Evolutionary conservation across 2,797 vertebrate genomes (phyloP).

Genomic region (Orientallactaga sibirica): DNA sequence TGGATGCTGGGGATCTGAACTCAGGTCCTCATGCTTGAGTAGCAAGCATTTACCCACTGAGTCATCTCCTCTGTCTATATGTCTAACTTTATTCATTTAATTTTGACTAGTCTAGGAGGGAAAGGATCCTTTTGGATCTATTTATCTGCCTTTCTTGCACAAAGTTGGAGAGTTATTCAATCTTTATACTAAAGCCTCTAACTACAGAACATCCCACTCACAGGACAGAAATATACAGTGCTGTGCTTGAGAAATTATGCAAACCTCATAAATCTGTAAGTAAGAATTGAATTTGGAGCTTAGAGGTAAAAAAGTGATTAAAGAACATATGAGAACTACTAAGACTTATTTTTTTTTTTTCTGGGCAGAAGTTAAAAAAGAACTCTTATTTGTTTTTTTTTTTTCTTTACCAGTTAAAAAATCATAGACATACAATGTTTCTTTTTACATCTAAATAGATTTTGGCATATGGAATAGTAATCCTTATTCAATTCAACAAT

Average conservation of each 20-base stretch:
- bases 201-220: conserved; percentile 33
- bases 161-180: conserved; percentile 34
- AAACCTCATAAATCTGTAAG: conserved; percentile 64
- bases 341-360: not conserved
- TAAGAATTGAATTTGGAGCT: conserved; percentile 54
- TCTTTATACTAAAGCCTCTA: conserved; percentile 19
- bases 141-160: conserved; percentile 50
- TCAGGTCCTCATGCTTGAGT: no score
- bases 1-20: no score
- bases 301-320: conserved; percentile 67
- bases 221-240: conserved; percentile 49
- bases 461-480: conserved; percentile 53
- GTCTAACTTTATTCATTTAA: conserved; percentile 56
- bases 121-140: conserved; percentile 15
- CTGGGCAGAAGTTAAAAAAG: conserved; percentile 16
- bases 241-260: conserved; percentile 63
- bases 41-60: no score
- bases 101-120: conserved; percentile 21
- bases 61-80: not conserved
- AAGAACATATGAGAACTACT: conserved; percentile 49
- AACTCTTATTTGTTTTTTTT: conserved; percentile 56
- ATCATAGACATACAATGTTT: conserved; percentile 54
- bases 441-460: conserved; percentile 61
- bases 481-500: conserved; percentile 70
- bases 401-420: conserved; percentile 40